Evolutionary conservation across 1,140 invertebrate species (phyloP), one percentile per base, ranked within the genome.

Genomic region (Harpegnathos saltator): DNA sequence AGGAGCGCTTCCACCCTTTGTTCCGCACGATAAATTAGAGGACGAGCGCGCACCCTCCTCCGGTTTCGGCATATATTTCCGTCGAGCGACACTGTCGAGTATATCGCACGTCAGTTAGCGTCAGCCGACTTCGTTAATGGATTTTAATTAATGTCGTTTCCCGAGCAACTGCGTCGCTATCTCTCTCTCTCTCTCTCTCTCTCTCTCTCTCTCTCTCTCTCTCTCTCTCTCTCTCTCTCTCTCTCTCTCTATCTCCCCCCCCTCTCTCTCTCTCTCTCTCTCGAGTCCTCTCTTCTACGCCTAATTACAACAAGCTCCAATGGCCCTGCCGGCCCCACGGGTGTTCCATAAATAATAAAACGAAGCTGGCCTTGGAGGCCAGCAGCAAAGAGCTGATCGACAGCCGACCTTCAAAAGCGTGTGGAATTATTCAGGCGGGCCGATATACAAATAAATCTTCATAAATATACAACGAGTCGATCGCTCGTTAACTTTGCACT

Each of bases 141-240:
- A 78, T 83, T 87, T 87, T 87, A 87, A 87, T 87, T 87, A 87
- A 87, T 87, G 54, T 75, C 56, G 54, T 86, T 87, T 56, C 62
- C 44, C 54, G 72, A 3, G 14, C 38, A 83, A n/a, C n/a, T 22
- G 19, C 26, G 17, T 19, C 22, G 15, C n/a, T 38, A 3, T 38
- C 48, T 3, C 26, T 71, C 54, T 44, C 38, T 44, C 7, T 44
- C 9, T 44, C 38, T 44, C 38, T 44, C 38, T 44, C 38, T 44
- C 38, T 44, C 38, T 44, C 38, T 44, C 9, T 44, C 38, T 44
- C 38, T 44, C 38, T 44, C 38, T 44, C 38, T 44, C 38, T 44
- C 7, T 44, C 7, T 44, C 33, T 33, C 33, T 33, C 33, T 33
- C 33, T 33, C 33, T 33, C 7, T 3, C 2, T 33, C 33, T 3